Evolutionary conservation across 2,113 vertebrate species (phyloP).

Genomic region (Salvator merianae): DNA sequence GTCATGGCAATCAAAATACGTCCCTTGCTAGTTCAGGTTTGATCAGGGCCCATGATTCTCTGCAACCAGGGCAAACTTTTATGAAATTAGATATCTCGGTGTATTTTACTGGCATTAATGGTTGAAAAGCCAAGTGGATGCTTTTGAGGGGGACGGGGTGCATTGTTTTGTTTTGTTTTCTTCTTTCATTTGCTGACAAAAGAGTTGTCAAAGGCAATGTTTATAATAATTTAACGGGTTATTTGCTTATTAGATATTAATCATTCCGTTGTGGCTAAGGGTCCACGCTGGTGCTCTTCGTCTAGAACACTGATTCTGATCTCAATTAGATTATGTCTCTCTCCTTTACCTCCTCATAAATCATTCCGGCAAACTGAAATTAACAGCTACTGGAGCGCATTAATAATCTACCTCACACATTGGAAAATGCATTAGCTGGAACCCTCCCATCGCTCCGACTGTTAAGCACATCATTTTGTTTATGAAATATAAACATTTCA

Average conservation of each 20-base stretch:
- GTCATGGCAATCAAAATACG: conserved; percentile 41
- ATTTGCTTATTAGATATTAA: conserved; percentile 99
- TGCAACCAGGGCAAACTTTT: background rate
- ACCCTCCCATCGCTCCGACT: conserved; percentile 88
- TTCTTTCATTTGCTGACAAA: conserved; percentile 78
- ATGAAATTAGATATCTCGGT: conserved; percentile 16
- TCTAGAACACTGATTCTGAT: conserved; percentile 96
- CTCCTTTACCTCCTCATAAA: conserved; percentile 96
- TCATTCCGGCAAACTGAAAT: conserved; percentile 99
- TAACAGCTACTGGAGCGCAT: conserved; percentile 99
- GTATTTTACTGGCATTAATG: background rate
- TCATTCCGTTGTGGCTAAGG: conserved; percentile 83
- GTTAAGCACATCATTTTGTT: conserved; percentile 95
- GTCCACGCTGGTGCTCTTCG: conserved; percentile 81
- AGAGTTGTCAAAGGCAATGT: conserved; percentile 86
- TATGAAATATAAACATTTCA: conserved; percentile 96
- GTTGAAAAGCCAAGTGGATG: background rate
- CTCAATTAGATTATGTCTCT: conserved; percentile 99
- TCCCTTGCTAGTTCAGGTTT: conserved; percentile 9
- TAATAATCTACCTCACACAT: conserved; percentile 96
- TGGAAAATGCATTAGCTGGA: conserved; percentile 91
- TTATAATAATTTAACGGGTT: conserved; percentile 96
- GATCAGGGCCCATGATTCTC: background rate
- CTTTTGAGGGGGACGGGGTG: conserved; percentile 42
- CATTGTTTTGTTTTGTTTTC: conserved; percentile 56